Base-by-base conservation (phyloP, 1,140 invertebrate genomes). In the Cydia amplana region DNA sequence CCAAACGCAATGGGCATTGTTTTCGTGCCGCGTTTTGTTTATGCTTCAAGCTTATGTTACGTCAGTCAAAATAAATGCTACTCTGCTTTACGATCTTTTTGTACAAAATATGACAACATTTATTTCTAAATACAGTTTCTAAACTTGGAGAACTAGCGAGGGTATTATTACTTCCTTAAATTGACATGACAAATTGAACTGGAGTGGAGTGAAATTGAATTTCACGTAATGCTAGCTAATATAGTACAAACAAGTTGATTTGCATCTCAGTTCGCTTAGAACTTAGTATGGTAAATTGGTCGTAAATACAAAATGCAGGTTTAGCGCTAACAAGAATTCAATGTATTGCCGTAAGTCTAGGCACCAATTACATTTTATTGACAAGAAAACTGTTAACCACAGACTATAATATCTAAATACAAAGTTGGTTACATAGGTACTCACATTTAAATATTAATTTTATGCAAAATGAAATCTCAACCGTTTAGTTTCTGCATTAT, bases 11-110 rank as follows among this genome's bases (percentile, higher is more conserved):
- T 32, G 64, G 64, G 28, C 23, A 70, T 70, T 18, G 65, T 40
- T 18, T 36, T n/a, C 65, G 36, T 70, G 16, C 60, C 14, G 60
- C 64, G 65, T 70, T 36, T 70, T 70, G 65, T 60, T 60, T 60
- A 60, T 60, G 55, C 55, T 60, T 60, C 36, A 14, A n/a, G n/a
- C n/a, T n/a, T n/a, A n/a, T n/a, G 65, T 70, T 70, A 28, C 65
- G 28, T 70, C 65, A 70, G 28, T 70, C 32, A 18, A 70, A 67
- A 67, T 67, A 67, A 67, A 67, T 32, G 64, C 25, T 64, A 25
- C 14, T 36, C 64, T 36, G 28, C 23, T 70, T 70, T 32, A 18
- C 32, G 36, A 9, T 36, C 1, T 70, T 40, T 20, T 18, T 40
- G 32, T 70, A 43, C 16, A 12, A 20, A 60, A 23, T 60, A n/a